Conservation (phyloP, 2,113 vertebrate genomes). For the Fregata magnificens region DNA sequence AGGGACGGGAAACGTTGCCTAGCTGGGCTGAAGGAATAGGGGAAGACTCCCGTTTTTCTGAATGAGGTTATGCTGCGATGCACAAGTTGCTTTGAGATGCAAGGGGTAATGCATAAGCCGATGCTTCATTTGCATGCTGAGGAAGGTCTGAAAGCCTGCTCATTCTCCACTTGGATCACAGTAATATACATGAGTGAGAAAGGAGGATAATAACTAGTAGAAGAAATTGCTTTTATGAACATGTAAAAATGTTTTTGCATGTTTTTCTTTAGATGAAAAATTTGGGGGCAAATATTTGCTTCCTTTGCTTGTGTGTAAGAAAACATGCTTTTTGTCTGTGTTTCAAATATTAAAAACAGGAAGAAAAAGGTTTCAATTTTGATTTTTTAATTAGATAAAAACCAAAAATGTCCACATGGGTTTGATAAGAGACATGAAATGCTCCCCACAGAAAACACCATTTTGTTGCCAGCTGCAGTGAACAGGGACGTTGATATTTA, state of each 20-base stretch:
- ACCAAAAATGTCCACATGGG: rapidly evolving
- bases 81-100: conserved; percentile 7
- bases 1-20: not conserved
- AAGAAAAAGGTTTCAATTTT: not conserved
- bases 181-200: conserved; percentile 55
- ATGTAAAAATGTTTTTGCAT: conserved; percentile 15
- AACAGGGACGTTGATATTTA: not conserved
- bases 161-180: conserved; percentile 19
- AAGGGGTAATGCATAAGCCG: not conserved
- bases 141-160: conserved; percentile 42
- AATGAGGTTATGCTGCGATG: not conserved
- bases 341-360: not conserved
- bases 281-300: conserved; percentile 19
- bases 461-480: not conserved
- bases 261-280: conserved; percentile 14
- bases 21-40: not conserved
- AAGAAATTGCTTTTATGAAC: conserved; percentile 57
- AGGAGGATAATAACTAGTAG: conserved; percentile 53
- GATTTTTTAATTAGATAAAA: not conserved
- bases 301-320: not conserved
- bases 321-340: not conserved
- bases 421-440: not conserved
- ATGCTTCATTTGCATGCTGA: conserved; percentile 51
- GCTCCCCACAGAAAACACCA: not conserved
- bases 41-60: not conserved